Conservation (phyloP, 2,113 vertebrate genomes). For the Rutilus rutilus region DNA sequence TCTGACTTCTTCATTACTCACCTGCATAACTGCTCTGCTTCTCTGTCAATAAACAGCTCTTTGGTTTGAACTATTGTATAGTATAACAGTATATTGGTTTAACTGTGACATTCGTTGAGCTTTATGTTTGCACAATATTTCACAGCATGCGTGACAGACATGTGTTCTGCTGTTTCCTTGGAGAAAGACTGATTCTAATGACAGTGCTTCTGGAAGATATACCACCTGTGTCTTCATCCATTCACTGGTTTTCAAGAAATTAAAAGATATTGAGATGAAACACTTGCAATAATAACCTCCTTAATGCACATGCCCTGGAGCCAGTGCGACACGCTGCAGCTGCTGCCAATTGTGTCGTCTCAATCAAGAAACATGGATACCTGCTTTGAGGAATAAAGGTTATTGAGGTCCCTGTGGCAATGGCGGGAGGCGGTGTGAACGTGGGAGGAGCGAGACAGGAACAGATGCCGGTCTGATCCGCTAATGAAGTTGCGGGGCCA, state of each 20-base stretch:
- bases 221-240: slow-evolving; percentile 24
- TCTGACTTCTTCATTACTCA: too few species aligned
- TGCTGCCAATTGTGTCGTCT: slow-evolving; percentile 63
- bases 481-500: slow-evolving; percentile 19
- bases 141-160: background rate
- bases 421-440: background rate
- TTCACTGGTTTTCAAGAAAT: slow-evolving; percentile 12
- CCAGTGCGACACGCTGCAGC: background rate
- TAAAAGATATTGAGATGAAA: slow-evolving; percentile 54
- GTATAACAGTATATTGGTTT: background rate
- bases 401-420: slow-evolving; percentile 57
- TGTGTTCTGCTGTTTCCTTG: background rate
- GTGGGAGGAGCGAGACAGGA: slow-evolving; percentile 17
- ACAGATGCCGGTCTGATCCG: slow-evolving; percentile 51
- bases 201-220: background rate
- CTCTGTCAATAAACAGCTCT: too few species aligned
- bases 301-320: slow-evolving; percentile 9
- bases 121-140: background rate
- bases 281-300: slow-evolving; percentile 56
- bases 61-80: too few species aligned
- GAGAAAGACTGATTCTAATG: background rate
- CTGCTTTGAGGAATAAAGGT: slow-evolving; percentile 63
- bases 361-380: slow-evolving; percentile 62
- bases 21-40: too few species aligned
- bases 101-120: background rate